Conservation (phyloP, 2,888 invertebrate genomes). For the Spodoptera exigua region DNA sequence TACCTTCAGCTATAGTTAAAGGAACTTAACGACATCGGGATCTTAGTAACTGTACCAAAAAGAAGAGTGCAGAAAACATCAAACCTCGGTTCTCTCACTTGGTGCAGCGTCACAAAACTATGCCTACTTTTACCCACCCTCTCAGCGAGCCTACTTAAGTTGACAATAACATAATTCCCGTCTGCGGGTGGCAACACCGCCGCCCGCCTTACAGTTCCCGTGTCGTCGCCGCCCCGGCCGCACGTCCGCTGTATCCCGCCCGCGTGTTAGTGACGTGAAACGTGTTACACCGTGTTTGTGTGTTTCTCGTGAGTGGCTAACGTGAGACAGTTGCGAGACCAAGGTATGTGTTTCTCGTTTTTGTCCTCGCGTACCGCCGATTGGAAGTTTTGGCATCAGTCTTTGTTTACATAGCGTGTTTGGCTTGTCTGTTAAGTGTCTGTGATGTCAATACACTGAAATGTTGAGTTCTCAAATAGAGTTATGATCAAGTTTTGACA, state of each 20-base stretch:
- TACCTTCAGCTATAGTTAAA: too few relatives aligned
- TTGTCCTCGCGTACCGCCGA: constrained; percentile 7
- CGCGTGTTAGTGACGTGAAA: constrained; percentile 68
- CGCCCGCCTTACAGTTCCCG: constrained; percentile 77
- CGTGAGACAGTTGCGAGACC: constrained; percentile 35
- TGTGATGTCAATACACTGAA: constrained; percentile 25
- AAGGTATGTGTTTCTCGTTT: constrained; percentile 53
- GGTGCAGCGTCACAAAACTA: constrained; percentile 28
- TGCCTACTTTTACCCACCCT: constrained; percentile 31
- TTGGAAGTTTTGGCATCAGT: constrained; percentile 3
- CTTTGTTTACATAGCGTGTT: constrained; percentile 45
- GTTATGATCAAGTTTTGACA: constrained; percentile 20
- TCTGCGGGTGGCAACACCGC: constrained; percentile 60
- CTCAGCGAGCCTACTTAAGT: constrained; percentile 43
- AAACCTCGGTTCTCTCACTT: constrained; percentile 2
- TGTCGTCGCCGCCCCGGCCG: constrained; percentile 68
- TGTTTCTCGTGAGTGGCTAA: constrained; percentile 56
- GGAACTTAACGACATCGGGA: too few relatives aligned
- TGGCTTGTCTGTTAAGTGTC: constrained; percentile 30
- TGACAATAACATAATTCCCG: constrained; percentile 60
- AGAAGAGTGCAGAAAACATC: not conserved
- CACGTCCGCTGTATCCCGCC: constrained; percentile 71
- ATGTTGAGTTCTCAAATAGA: constrained; percentile 14
- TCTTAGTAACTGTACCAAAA: too few relatives aligned
- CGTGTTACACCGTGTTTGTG: constrained; percentile 67